Evolutionary conservation across 2,888 invertebrate species (phyloP), one percentile per base, ranked within the genome.

Genomic region (Thereva unica): DNA sequence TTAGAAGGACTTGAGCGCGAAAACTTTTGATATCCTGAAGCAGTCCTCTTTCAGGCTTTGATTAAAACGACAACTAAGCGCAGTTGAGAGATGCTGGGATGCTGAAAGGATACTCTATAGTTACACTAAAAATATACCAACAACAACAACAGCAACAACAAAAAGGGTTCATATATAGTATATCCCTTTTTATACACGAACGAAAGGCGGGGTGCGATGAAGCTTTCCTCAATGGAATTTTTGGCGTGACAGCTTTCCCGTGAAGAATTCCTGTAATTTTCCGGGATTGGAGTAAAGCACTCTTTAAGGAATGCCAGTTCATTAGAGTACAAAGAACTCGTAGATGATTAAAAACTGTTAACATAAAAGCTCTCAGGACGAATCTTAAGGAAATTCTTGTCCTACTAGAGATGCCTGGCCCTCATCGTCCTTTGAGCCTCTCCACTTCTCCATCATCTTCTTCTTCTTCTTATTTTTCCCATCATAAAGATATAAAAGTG

Each of bases 301-400:
- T 38, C 40, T 40, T 50, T 40, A 41, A 61, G 50, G 50, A 50
- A 10, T 61, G 41, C 61, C 50, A 61, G 61, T 50, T 61, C 61
- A 50, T 61, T 61, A 50, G 34, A 42, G 10, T 61, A 50, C 50
- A 61, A 50, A 47, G 49, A 45, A 41, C 61, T 35, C 41, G 40
- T 23, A 23, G 49, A 40, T 61, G 61, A 61, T 50, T 61, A 61
- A 61, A 61, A 61, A 50, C 50, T 61, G 50, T 59, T 59, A 59
- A 59, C 59, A 59, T 41, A 42, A 61, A 50, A 61, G 41, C 50
- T 61, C 50, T 50, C 9, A 12, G 49, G 38, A 38, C 35, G 6
- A 53, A 53, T 38, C n/a, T 53, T 12, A 4, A 23, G 23, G 23
- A 23, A 23, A 23, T 23, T 23, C 23, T 23, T 23, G 23, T 23